Evolutionary conservation across 1,140 invertebrate genomes (phyloP).

Genomic region (Magallana ariakensis): DNA sequence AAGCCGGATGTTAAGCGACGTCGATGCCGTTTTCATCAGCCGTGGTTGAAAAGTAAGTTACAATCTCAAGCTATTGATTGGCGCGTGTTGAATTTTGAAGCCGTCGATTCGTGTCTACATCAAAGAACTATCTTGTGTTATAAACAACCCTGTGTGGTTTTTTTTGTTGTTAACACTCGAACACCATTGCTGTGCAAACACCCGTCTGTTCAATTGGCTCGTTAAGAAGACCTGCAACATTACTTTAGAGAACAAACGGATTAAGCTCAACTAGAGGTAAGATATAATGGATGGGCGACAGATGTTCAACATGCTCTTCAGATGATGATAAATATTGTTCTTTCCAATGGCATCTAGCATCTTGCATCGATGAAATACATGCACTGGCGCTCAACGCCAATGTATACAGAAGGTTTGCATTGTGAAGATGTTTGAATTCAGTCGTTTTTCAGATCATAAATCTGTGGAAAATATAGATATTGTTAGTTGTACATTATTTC

Average conservation of each 20-base stretch:
- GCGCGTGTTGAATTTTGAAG: slow-evolving; percentile 7
- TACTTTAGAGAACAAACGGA: neutral
- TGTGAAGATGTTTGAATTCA: no score
- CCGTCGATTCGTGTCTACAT: neutral
- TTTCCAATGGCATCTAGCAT: no score
- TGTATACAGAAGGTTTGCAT: no score
- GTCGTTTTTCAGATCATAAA: no score
- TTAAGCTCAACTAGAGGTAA: neutral
- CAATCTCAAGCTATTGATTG: slow-evolving; percentile 13
- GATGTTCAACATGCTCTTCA: no score
- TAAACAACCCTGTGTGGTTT: slow-evolving; percentile 15
- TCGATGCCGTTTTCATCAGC: neutral
- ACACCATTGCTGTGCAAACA: neutral
- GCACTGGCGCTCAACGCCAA: no score
- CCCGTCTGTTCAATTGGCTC: no score
- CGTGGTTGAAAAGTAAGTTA: slow-evolving; percentile 11
- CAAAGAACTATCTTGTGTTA: slow-evolving; percentile 11
- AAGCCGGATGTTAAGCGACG: neutral
- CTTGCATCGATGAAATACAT: no score
- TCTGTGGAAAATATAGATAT: no score
- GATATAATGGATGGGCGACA: neutral
- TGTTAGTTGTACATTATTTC: no score
- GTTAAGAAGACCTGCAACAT: no score
- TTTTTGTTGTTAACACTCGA: neutral
- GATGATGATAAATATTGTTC: no score